Conservation (phyloP, 2,888 invertebrate species). For the Oligia latruncula region DNA sequence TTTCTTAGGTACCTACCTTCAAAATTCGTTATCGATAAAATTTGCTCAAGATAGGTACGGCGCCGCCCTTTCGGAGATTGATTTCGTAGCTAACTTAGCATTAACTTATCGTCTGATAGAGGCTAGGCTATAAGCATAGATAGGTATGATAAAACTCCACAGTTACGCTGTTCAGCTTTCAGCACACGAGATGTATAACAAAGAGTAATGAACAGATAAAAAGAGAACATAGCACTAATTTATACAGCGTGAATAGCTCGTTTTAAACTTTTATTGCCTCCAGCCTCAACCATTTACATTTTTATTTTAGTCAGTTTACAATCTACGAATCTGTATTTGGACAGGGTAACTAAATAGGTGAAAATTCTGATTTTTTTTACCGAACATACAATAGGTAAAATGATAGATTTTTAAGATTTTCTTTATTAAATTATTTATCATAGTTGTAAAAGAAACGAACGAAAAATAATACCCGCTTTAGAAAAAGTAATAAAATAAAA, state of each 20-base stretch:
- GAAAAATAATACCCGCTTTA: conserved; percentile 1
- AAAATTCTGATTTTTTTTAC: neutral
- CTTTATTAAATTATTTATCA: too few relatives aligned
- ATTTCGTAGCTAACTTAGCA: conserved; percentile 18
- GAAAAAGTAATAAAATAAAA: conserved; percentile 44
- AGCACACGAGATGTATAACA: conserved; percentile 19
- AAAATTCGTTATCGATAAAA: conserved; percentile 34
- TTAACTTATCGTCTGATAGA: neutral
- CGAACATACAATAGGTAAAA: neutral
- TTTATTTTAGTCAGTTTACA: conserved; percentile 8
- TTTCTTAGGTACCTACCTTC: conserved; percentile 9
- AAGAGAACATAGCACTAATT: conserved; percentile 31
- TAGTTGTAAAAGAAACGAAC: neutral
- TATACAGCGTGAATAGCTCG: conserved; percentile 25
- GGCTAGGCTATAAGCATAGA: neutral
- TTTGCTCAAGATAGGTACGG: conserved; percentile 6
- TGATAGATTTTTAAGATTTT: neutral
- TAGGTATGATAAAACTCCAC: neutral
- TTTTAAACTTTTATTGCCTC: conserved; percentile 24
- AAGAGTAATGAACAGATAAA: conserved; percentile 32
- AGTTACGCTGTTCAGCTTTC: neutral
- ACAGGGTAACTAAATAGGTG: neutral
- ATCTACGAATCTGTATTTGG: neutral
- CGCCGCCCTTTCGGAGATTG: conserved; percentile 17
- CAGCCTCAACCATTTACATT: conserved; percentile 22